Evolutionary conservation across 92 coral and sea anemone species (phyloP).

Genomic region (Phenganax stokvisi): DNA sequence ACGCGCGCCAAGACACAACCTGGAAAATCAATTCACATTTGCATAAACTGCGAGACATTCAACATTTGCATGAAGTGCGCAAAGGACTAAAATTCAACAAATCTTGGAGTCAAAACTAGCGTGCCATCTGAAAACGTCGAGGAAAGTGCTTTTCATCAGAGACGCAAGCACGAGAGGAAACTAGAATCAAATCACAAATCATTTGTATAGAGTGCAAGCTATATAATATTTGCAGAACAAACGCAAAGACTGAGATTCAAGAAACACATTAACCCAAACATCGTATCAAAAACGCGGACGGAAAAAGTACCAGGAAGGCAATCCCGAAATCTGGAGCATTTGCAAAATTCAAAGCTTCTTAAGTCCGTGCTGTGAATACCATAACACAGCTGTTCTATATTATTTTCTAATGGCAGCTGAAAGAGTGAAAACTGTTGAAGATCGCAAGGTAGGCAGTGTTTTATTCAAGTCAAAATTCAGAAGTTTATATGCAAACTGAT

Average conservation of each 20-base stretch:
- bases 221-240: too few species aligned
- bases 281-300: too few species aligned
- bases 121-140: background rate
- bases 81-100: background rate
- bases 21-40: background rate
- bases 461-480: constrained; percentile 36
- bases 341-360: too few species aligned
- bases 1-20: constrained; percentile 13
- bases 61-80: background rate
- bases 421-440: constrained; percentile 20
- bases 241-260: too few species aligned
- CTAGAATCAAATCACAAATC: too few species aligned
- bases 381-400: too few species aligned
- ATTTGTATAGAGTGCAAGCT: too few species aligned
- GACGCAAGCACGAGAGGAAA: background rate
- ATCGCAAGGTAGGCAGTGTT: constrained; percentile 20
- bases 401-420: constrained; percentile 8
- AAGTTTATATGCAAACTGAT: constrained; percentile 54
- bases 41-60: background rate
- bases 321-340: too few species aligned
- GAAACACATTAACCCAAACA: too few species aligned
- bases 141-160: background rate
- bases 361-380: too few species aligned
- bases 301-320: too few species aligned
- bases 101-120: background rate